A percentile compares a stretch with the other conserved stretches of the same genome.
Conservation (phyloP, 2,797 vertebrate genomes). For the Hozukius guyotensis region DNA sequence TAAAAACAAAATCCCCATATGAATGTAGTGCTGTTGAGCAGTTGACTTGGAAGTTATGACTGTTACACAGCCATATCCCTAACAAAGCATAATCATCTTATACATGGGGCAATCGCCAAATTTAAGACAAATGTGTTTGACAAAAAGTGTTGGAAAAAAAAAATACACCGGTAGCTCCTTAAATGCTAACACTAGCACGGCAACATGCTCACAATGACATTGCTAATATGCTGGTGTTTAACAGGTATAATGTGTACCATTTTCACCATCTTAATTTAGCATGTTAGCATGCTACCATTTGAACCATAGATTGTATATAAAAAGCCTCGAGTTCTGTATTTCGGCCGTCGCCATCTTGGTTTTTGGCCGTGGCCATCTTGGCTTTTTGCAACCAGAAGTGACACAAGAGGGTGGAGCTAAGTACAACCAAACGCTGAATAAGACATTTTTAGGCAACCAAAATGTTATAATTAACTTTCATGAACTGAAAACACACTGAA, state of each 20-base stretch:
- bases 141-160: not conserved
- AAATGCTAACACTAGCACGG: not conserved
- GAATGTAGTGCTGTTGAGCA: not conserved
- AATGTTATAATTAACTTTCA: no score
- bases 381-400: no score
- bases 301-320: no score
- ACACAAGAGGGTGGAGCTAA: no score
- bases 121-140: not conserved
- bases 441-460: no score
- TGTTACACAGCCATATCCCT: not conserved
- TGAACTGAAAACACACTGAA: no score
- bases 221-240: not conserved
- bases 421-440: rapidly evolving
- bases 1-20: not conserved
- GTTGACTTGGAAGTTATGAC: not conserved
- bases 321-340: no score
- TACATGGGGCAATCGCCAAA: not conserved
- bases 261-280: not conserved
- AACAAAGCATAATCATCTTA: not conserved
- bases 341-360: no score
- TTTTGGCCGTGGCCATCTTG: no score
- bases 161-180: not conserved
- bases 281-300: not conserved
- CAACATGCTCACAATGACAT: not conserved
- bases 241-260: not conserved